Percentiles rank a stretch among this genome's conserved stretches.
Conservation (phyloP, 2,797 vertebrate genomes). For the Huso huso region DNA sequence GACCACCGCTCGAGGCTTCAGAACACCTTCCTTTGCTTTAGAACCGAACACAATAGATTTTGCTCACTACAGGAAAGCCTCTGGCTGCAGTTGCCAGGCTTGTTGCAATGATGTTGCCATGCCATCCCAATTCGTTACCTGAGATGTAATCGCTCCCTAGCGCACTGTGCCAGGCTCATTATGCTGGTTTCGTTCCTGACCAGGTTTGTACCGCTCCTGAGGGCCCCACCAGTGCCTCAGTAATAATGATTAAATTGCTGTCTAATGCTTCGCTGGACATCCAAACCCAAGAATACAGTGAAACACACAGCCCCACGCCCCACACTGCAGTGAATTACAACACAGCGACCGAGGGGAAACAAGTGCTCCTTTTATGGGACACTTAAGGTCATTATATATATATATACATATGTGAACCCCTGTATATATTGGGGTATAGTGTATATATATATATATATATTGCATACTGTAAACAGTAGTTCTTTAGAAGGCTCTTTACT, state of each 20-base stretch:
- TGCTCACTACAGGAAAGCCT: background rate
- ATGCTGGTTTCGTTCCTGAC: constrained; percentile 36
- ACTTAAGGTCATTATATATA: too few relatives aligned
- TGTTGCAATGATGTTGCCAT: constrained; percentile 38
- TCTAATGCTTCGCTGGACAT: constrained; percentile 47
- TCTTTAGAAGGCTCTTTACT: too few relatives aligned
- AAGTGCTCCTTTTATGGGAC: too few relatives aligned
- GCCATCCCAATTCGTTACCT: constrained; percentile 46
- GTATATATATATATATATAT: too few relatives aligned
- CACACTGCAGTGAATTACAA: too few relatives aligned
- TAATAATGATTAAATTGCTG: constrained; percentile 48
- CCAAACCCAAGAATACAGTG: constrained; percentile 20
- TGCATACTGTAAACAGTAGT: too few relatives aligned
- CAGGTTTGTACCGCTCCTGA: constrained; percentile 37
- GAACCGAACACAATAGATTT: too few relatives aligned
- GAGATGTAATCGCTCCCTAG: constrained; percentile 42
- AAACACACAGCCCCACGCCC: constrained; percentile 7
- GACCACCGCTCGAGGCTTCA: too few relatives aligned
- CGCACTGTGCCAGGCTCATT: constrained; percentile 45
- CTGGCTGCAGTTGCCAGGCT: constrained; percentile 15
- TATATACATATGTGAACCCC: too few relatives aligned
- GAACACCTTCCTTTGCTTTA: too few relatives aligned
- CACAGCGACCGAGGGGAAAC: too few relatives aligned
- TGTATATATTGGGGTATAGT: too few relatives aligned
- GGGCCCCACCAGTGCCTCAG: constrained; percentile 32